Percentiles rank a stretch among this genome's conserved stretches.
phyloP scores from a whole-genome alignment of 2,888 invertebrate genomes.

The Chirona hameri region DNA sequence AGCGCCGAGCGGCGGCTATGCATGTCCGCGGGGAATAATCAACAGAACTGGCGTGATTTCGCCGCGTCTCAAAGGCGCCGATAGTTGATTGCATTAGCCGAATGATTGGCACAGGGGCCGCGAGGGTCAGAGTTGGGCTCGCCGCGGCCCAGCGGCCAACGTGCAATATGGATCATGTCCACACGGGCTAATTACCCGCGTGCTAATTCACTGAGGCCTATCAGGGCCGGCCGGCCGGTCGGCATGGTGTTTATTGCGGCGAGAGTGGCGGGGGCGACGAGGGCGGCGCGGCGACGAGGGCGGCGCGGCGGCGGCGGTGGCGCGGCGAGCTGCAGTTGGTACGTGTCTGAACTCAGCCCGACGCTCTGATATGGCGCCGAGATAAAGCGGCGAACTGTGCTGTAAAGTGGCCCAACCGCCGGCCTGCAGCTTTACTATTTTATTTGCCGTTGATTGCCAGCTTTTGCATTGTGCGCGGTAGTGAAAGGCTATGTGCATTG shows the following conservation, averaged over 20 bases:
- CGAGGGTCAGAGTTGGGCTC: not conserved
- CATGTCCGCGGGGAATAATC: not conserved
- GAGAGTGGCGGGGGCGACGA: too few relatives aligned
- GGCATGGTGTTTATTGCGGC: too few relatives aligned
- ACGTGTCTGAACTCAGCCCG: too few relatives aligned
- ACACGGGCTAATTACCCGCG: not conserved
- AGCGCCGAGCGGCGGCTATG: too few relatives aligned
- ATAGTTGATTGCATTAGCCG: conserved; percentile 27
- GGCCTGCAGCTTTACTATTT: not conserved
- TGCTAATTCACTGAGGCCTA: too few relatives aligned
- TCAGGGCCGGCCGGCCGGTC: too few relatives aligned
- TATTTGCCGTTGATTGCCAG: conserved; percentile 14
- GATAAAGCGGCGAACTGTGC: not conserved
- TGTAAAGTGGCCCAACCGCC: not conserved
- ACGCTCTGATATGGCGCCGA: not conserved
- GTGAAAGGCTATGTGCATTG: not conserved
- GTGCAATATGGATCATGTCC: not conserved
- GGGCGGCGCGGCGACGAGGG: too few relatives aligned
- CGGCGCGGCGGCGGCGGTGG: too few relatives aligned
- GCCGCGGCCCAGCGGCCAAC: not conserved
- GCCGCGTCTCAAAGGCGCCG: conserved; percentile 12
- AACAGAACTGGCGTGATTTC: conserved; percentile 1
- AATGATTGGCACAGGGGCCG: conserved; percentile 12
- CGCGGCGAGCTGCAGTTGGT: too few relatives aligned
- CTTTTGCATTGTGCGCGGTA: not conserved